These are phyloP conservation scores for Periparus ater DNA, from an alignment of 2,797 vertebrate species.

Conservation along the genomic window DNA sequence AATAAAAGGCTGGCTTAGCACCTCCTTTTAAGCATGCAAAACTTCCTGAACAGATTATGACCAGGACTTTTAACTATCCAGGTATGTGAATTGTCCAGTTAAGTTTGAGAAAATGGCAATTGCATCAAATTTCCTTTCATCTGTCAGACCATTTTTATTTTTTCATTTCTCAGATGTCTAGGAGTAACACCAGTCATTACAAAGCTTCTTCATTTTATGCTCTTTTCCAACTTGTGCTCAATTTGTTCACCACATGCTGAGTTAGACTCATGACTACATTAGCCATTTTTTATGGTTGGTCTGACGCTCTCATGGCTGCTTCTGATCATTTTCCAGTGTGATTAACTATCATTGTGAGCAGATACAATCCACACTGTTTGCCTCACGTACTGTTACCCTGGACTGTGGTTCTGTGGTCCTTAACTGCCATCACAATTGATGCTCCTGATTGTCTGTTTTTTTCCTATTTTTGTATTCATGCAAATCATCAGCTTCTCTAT, in stretches of 20 bases:
- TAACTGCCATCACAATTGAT: not conserved
- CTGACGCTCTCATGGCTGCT: not conserved
- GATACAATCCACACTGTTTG: not conserved
- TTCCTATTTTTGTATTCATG: not conserved
- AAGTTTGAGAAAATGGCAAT: not conserved
- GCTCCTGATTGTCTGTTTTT: not conserved
- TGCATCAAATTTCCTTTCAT: not conserved
- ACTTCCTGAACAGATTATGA: not conserved
- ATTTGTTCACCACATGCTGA: slow-evolving; percentile 1
- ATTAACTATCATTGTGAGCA: not conserved
- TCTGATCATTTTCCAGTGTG: not conserved
- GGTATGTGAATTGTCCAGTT: not conserved
- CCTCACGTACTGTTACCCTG: not conserved
- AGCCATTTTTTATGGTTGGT: not conserved
- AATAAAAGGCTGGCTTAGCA: not conserved
- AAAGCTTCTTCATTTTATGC: not conserved
- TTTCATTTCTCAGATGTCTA: not conserved
- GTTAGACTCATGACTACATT: not conserved
- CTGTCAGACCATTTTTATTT: not conserved
- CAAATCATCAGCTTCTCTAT: not conserved
- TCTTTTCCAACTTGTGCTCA: not conserved
- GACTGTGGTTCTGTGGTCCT: not conserved
- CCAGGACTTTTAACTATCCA: not conserved
- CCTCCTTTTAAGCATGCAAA: not conserved
- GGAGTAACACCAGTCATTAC: not conserved